These are phyloP conservation scores for Dascillus cervinus DNA, from an alignment of 2,888 invertebrate genomes.

Conservation along the genomic window DNA sequence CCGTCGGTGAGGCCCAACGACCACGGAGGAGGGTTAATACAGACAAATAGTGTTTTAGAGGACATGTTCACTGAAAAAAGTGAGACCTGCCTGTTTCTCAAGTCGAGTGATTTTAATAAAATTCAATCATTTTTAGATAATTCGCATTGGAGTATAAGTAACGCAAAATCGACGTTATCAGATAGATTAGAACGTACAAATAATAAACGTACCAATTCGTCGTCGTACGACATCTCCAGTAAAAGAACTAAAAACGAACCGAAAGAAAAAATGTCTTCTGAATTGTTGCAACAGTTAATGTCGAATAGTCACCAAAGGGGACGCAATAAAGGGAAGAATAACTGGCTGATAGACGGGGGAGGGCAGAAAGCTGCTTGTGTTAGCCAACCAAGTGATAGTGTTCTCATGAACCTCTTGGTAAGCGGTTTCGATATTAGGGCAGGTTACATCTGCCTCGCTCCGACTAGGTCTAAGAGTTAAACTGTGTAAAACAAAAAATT, in stretches of 20 bases:
- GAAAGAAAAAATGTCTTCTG: slow-evolving; percentile 42
- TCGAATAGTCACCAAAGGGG: slow-evolving; percentile 40
- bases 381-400: slow-evolving; percentile 61
- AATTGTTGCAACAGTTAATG: slow-evolving; percentile 54
- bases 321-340: slow-evolving; percentile 34
- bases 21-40: slow-evolving; percentile 40
- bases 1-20: slow-evolving; percentile 36
- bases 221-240: slow-evolving; percentile 27
- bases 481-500: slow-evolving; percentile 2
- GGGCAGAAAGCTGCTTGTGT: slow-evolving; percentile 38
- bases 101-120: too few relatives aligned
- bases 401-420: slow-evolving; percentile 90
- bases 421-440: slow-evolving; percentile 92
- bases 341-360: slow-evolving; percentile 35
- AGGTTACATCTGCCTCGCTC: slow-evolving; percentile 81
- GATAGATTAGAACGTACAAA: slow-evolving; percentile 15
- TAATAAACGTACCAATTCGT: slow-evolving; percentile 26
- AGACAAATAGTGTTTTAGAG: slow-evolving; percentile 29
- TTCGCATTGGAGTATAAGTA: slow-evolving; percentile 17
- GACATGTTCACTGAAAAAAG: slow-evolving; percentile 28
- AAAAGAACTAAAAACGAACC: slow-evolving; percentile 34
- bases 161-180: slow-evolving; percentile 9
- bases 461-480: slow-evolving; percentile 40
- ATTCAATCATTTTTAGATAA: slow-evolving; percentile 14
- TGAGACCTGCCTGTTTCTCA: slow-evolving; percentile 9